Percentiles rank a stretch among this genome's conserved stretches.
Conservation (phyloP, 2,888 invertebrate species). For the Spodoptera picta region DNA sequence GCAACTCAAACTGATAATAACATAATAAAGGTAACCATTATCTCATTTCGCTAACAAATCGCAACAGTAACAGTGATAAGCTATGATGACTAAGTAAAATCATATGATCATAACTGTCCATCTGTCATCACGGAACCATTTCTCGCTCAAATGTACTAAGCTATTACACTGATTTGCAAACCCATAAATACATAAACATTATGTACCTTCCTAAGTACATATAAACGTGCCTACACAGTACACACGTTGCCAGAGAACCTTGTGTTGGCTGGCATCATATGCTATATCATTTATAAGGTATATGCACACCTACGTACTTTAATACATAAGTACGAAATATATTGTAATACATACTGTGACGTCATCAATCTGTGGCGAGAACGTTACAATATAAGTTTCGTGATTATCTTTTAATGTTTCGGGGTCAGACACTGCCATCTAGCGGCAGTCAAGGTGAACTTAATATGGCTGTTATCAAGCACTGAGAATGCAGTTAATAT, state of each 20-base stretch:
- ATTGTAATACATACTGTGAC: slow-evolving; percentile 36
- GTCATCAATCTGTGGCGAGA: slow-evolving; percentile 42
- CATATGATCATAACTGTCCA: slow-evolving; percentile 1
- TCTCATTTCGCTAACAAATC: background rate
- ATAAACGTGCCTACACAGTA: slow-evolving; percentile 8
- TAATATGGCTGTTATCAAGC: slow-evolving; percentile 36
- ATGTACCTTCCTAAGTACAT: background rate
- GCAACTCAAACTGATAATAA: no score
- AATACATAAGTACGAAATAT: slow-evolving; percentile 14
- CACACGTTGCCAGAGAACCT: slow-evolving; percentile 30
- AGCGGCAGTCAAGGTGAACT: slow-evolving; percentile 51
- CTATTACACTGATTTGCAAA: slow-evolving; percentile 7
- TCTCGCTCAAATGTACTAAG: slow-evolving; percentile 1
- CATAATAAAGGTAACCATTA: background rate
- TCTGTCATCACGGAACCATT: background rate
- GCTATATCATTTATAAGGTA: slow-evolving; percentile 18
- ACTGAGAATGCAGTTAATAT: slow-evolving; percentile 16
- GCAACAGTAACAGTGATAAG: no score
- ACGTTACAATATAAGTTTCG: slow-evolving; percentile 50
- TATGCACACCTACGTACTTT: background rate
- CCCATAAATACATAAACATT: background rate
- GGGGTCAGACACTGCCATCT: slow-evolving; percentile 50
- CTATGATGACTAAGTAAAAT: background rate
- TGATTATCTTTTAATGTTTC: slow-evolving; percentile 54
- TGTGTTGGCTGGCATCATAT: slow-evolving; percentile 20